phyloP scores from a whole-genome alignment of 2,888 invertebrate genomes.

The Tenthredo livida region DNA sequence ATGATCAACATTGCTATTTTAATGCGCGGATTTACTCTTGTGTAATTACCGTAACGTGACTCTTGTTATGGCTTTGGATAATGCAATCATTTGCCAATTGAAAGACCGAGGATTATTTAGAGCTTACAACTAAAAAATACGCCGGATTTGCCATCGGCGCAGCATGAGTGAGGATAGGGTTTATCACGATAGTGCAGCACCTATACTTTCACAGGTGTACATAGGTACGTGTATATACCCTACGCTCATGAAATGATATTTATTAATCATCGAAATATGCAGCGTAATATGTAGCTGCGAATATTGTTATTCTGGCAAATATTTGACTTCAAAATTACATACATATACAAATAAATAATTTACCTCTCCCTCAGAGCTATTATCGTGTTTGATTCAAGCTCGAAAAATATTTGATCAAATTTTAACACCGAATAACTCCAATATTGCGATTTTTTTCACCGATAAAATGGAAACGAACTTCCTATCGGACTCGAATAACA shows the following conservation, averaged over 20 bases:
- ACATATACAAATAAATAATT: background rate
- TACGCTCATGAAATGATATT: constrained; percentile 5
- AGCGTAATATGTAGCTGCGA: background rate
- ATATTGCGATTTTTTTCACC: background rate
- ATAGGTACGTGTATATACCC: background rate
- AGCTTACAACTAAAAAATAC: constrained; percentile 20
- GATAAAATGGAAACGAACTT: background rate
- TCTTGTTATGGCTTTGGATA: constrained; percentile 24
- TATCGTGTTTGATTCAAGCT: background rate
- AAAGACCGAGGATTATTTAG: constrained; percentile 25
- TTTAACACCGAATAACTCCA: background rate
- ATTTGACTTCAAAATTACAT: background rate
- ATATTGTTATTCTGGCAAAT: background rate
- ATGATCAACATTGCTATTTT: constrained; percentile 10
- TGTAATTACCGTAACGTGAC: constrained; percentile 45
- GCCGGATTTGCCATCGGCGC: background rate
- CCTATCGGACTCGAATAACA: background rate
- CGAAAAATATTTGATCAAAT: background rate
- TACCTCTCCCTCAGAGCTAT: background rate
- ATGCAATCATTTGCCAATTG: constrained; percentile 42
- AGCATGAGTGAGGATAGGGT: background rate
- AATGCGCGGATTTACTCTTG: constrained; percentile 23
- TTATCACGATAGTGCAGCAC: background rate
- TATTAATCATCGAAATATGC: background rate
- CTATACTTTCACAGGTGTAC: background rate